These are phyloP conservation scores for Phyllotis vaccarum DNA, from an alignment of 2,797 vertebrate genomes.

Conservation along the genomic window DNA sequence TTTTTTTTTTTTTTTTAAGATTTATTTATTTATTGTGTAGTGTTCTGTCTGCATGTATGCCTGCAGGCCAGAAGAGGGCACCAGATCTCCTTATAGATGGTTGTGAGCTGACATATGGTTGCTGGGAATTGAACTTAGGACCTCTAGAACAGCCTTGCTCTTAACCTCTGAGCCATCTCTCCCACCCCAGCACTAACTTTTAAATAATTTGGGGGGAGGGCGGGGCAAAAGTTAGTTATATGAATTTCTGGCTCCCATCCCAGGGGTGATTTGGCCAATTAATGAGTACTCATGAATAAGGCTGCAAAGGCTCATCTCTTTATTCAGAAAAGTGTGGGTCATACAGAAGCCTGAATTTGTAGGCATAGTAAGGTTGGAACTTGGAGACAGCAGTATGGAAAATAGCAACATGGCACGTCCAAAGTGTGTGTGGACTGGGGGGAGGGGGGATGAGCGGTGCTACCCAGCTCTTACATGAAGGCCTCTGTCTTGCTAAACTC, in stretches of 20 bases:
- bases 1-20: neutral
- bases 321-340: neutral
- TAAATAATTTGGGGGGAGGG: neutral
- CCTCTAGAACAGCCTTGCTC: neutral
- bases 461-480: fast-evolving
- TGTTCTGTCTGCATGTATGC: neutral
- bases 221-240: neutral
- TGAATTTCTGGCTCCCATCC: neutral
- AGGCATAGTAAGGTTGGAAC: too few species aligned
- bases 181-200: neutral
- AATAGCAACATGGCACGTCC: fast-evolving
- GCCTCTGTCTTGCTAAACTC: too few species aligned
- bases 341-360: too few species aligned
- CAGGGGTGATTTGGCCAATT: too few species aligned
- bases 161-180: neutral
- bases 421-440: neutral
- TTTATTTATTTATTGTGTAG: neutral
- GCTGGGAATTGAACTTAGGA: neutral
- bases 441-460: too few species aligned
- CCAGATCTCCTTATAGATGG: neutral
- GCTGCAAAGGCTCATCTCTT: neutral
- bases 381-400: neutral
- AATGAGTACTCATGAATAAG: neutral
- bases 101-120: neutral
- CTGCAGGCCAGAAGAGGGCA: neutral